phyloP scores from a whole-genome alignment of 1,140 invertebrate species.

The Brachionus rubens region DNA sequence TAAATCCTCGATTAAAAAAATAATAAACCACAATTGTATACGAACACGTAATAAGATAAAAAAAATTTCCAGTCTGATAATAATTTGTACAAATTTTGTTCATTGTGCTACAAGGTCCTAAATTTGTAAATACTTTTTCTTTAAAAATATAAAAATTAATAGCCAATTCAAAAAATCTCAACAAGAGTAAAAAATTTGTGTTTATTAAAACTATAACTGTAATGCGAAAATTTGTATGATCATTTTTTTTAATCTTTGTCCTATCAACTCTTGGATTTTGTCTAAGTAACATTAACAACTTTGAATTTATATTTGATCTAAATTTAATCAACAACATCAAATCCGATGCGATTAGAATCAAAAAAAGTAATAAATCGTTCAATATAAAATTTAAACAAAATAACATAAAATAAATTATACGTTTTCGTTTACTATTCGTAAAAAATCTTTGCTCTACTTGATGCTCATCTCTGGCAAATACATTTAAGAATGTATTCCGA shows the following conservation, averaged over 20 bases:
- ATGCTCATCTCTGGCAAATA: neutral
- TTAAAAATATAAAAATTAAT: neutral
- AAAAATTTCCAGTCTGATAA: neutral
- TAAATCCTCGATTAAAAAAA: too few species aligned
- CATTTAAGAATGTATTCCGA: neutral
- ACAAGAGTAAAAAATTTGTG: neutral
- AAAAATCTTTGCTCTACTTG: neutral
- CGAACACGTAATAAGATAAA: neutral
- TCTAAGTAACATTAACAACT: neutral
- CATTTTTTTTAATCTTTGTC: neutral
- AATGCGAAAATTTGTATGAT: neutral
- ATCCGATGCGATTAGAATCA: neutral
- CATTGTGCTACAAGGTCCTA: neutral
- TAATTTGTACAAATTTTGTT: neutral
- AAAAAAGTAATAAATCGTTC: neutral
- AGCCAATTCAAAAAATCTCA: neutral
- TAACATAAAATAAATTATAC: neutral
- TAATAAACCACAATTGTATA: too few species aligned
- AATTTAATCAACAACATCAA: neutral
- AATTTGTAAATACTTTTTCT: neutral
- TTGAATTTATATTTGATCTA: neutral
- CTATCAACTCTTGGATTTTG: neutral
- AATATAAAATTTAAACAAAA: slow-evolving; percentile 6
- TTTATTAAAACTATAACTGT: neutral
- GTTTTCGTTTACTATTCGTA: neutral